Conservation (phyloP, 2,113 vertebrate genomes). For the Collichthys lucidus region DNA sequence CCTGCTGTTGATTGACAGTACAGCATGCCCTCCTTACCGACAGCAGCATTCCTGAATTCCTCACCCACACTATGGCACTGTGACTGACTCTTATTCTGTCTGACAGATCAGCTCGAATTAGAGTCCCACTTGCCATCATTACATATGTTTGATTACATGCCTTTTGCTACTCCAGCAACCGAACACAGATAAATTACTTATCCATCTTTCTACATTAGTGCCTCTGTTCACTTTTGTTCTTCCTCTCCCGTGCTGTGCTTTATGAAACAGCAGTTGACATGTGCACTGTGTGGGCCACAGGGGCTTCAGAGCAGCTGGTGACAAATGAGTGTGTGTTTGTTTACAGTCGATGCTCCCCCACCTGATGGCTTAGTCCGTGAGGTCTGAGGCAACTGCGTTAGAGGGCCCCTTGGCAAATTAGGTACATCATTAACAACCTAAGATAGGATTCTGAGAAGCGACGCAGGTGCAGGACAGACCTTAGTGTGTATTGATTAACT, state of each 20-base stretch:
- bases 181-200: conserved; percentile 53
- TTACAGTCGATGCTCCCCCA: conserved; percentile 66
- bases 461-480: conserved; percentile 44
- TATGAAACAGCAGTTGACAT: conserved; percentile 45
- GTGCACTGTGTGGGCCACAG: conserved; percentile 51
- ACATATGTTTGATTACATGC: conserved; percentile 61
- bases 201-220: conserved; percentile 47
- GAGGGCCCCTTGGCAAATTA: conserved; percentile 66
- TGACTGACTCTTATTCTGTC: conserved; percentile 5
- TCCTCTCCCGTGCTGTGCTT: conserved; percentile 33
- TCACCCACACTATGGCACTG: conserved; percentile 1
- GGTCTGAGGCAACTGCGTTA: conserved; percentile 61
- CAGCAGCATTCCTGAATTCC: conserved; percentile 30
- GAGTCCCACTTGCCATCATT: conserved; percentile 18
- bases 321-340: conserved; percentile 76
- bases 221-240: conserved; percentile 33
- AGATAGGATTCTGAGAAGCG: conserved; percentile 41
- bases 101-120: conserved; percentile 35
- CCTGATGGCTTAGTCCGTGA: conserved; percentile 60
- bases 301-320: conserved; percentile 71
- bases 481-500: conserved; percentile 41
- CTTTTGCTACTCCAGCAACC: conserved; percentile 28
- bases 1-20: conserved; percentile 34
- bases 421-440: conserved; percentile 60
- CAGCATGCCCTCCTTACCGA: conserved; percentile 14